Evolutionary conservation across 1,140 invertebrate species (phyloP), one percentile per base, ranked within the genome.

Genomic region (Leptonema lineaticorne): DNA sequence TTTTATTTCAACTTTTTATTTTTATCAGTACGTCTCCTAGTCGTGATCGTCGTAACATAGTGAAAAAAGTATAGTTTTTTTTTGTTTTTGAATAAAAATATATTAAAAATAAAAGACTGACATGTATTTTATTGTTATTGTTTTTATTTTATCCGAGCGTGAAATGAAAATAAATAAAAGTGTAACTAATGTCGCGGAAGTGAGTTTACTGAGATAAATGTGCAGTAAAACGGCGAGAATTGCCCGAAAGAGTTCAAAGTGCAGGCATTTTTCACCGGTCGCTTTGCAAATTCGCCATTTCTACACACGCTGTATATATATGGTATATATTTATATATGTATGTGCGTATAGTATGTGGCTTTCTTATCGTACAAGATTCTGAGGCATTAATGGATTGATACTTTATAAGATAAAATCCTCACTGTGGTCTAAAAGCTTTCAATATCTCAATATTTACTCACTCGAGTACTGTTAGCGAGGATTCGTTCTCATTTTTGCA

Each of bases 171-270:
- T 62, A 62, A 62, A 62, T 62, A 62, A 37, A 45, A 27, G 29
- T 45, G 29, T 41, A 62, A 8, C 29, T 45, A 62, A 62, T 62
- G 59, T 62, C 37, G 33, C 22, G 59, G 59, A 62, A 62, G 33
- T 62, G 45, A 62, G 59, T 62, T 62, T 62, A 62, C 59, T 62
- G 59, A 62, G 59, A 62, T 62, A 62, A 62, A 62, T 62, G 59
- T 45, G 33, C 30, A 62, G 59, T 37, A 62, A 62, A 62, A 62
- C 18, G 29, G 59, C 59, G 30, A 62, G 59, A 62, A 62, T 62
- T 62, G 29, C 37, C 59, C 16, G 59, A 62, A 62, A 62, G 30
- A 62, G 59, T 62, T 62, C 59, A 37, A 37, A 62, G 59, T 62
- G 59, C 59, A 45, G 16, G 9, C 59, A 62, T 62, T 62, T 62